Percentiles rank a stretch among this genome's conserved stretches.
Evolutionary conservation across 2,797 vertebrate genomes (phyloP).

Genomic region (Platalea minor): DNA sequence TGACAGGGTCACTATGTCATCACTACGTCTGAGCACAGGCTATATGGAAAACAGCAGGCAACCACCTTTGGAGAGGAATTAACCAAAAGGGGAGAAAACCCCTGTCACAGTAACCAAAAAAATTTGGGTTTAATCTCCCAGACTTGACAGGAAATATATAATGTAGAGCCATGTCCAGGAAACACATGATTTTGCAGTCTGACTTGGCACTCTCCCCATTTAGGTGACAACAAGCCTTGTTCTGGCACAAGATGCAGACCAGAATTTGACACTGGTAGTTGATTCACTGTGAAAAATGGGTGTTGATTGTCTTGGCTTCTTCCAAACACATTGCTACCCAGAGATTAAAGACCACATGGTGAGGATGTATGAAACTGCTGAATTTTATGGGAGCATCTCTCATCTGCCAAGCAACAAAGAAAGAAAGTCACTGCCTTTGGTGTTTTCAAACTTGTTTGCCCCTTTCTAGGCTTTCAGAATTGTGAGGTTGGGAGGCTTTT

Average conservation of each 20-base stretch:
- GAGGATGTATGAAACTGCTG: neutral
- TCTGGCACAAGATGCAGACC: neutral
- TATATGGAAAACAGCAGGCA: neutral
- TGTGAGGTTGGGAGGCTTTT: accelerated
- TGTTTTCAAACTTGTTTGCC: neutral
- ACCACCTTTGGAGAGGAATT: neutral
- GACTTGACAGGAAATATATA: neutral
- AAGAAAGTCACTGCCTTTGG: neutral
- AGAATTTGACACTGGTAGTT: neutral
- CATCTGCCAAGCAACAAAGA: neutral
- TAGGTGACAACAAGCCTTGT: neutral
- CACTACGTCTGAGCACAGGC: neutral
- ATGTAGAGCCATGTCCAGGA: neutral
- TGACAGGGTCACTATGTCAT: accelerated
- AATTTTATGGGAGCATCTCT: neutral
- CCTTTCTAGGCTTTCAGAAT: neutral
- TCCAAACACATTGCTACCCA: neutral
- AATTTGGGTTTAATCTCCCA: neutral
- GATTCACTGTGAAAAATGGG: constrained; percentile 18
- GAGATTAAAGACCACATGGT: constrained; percentile 5
- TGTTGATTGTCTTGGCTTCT: constrained; percentile 54
- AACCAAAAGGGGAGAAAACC: neutral
- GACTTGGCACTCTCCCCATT: neutral
- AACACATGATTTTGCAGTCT: neutral
- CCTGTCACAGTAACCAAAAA: neutral